These are phyloP conservation scores for Heterotilapia buettikoferi DNA, from an alignment of 2,113 vertebrate genomes.

Conservation along the genomic window DNA sequence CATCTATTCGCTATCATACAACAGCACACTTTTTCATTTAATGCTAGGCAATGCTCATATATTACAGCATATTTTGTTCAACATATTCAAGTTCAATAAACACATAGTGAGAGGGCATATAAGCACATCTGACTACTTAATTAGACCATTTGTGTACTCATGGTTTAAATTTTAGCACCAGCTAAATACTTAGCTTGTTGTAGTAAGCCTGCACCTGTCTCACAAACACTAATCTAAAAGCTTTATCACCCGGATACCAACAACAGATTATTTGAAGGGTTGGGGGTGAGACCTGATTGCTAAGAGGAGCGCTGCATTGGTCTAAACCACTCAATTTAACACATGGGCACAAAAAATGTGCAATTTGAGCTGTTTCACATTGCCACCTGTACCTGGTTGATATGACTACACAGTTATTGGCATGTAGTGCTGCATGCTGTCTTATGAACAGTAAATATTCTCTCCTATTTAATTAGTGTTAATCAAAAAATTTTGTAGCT, in stretches of 20 bases:
- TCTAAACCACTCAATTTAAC: background rate
- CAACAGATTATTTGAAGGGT: background rate
- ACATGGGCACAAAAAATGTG: background rate
- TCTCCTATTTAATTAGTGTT: background rate
- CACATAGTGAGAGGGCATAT: background rate
- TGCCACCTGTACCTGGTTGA: background rate
- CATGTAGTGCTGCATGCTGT: background rate
- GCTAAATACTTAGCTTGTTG: background rate
- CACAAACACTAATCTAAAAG: background rate
- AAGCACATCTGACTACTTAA: background rate
- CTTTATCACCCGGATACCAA: background rate
- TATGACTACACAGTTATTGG: background rate
- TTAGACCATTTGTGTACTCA: background rate
- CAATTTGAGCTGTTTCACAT: background rate
- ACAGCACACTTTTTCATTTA: background rate
- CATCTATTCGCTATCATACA: background rate
- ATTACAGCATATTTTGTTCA: background rate
- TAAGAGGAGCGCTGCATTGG: background rate
- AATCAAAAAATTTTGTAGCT: background rate
- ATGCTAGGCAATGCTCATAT: background rate
- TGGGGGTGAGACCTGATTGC: background rate
- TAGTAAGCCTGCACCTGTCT: background rate
- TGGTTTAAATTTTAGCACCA: background rate
- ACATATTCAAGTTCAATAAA: background rate
- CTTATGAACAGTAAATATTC: background rate